Evolutionary conservation across 2,113 vertebrate genomes (phyloP).

Genomic region (Myodes glareolus): DNA sequence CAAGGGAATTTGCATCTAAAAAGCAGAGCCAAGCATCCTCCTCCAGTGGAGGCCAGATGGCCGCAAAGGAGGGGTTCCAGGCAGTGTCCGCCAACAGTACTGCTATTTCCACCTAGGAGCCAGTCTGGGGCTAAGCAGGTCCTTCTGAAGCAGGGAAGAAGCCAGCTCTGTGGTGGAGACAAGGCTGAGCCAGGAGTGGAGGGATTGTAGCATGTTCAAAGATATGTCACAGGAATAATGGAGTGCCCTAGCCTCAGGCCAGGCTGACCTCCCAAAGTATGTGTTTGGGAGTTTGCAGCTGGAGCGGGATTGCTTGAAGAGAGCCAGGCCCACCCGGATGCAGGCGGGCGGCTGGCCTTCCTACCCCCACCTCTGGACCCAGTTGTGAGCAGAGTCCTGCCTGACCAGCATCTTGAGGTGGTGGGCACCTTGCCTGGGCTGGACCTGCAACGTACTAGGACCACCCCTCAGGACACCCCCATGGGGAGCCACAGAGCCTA

Average conservation of each 20-base stretch:
- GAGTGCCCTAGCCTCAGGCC: slow-evolving; percentile 87
- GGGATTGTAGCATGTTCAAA: slow-evolving; percentile 87
- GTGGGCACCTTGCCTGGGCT: background rate
- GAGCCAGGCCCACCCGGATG: slow-evolving; percentile 85
- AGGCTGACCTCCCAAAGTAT: slow-evolving; percentile 89
- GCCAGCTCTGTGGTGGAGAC: slow-evolving; percentile 74
- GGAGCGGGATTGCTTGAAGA: slow-evolving; percentile 84
- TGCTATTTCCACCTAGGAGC: background rate
- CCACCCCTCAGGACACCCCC: background rate
- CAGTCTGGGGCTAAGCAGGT: background rate
- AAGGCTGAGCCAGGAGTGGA: slow-evolving; percentile 84
- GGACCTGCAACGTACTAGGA: background rate
- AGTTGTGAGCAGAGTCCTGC: background rate
- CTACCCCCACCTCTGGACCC: background rate
- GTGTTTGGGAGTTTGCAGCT: slow-evolving; percentile 90
- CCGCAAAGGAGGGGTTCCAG: background rate
- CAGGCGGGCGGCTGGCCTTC: slow-evolving; percentile 42
- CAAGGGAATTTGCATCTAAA: background rate
- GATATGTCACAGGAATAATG: slow-evolving; percentile 89
- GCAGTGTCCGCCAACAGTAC: background rate
- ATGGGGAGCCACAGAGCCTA: background rate
- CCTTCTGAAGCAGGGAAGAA: background rate
- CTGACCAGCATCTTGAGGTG: background rate
- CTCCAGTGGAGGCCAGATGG: background rate
- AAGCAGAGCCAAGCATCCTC: slow-evolving; percentile 17